These are phyloP conservation scores for Rhea pennata DNA, from an alignment of 2,113 vertebrate genomes.

Conservation along the genomic window DNA sequence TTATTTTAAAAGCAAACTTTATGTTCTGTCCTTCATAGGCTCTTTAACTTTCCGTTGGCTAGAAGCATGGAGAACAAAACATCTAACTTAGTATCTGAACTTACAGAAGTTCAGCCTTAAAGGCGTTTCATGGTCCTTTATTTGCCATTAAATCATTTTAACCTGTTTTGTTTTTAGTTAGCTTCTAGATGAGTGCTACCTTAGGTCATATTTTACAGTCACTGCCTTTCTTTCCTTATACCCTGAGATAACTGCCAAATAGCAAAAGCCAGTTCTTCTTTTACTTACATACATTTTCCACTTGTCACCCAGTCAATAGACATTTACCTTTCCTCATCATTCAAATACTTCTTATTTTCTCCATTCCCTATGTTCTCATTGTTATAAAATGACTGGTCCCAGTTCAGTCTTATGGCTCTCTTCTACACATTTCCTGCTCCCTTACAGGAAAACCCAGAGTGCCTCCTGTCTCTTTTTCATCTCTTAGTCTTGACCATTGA, in stretches of 20 bases:
- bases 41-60: neutral
- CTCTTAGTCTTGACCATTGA: neutral
- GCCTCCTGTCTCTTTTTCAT: neutral
- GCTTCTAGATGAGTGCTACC: neutral
- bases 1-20: neutral
- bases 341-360: neutral
- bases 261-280: neutral
- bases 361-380: neutral
- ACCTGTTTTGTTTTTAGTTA: neutral
- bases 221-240: neutral
- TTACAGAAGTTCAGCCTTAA: neutral
- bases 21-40: accelerated
- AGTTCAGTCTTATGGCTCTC: neutral
- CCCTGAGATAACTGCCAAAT: neutral
- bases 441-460: neutral
- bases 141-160: neutral
- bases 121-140: neutral
- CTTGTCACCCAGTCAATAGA: neutral
- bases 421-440: neutral
- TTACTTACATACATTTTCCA: neutral
- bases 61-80: neutral
- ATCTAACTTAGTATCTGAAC: neutral
- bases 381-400: neutral
- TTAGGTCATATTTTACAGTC: neutral
- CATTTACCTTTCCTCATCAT: neutral